Evolutionary conservation across 23 tunicate genomes (phyloP).

Genomic region (Halocynthia roretzi): DNA sequence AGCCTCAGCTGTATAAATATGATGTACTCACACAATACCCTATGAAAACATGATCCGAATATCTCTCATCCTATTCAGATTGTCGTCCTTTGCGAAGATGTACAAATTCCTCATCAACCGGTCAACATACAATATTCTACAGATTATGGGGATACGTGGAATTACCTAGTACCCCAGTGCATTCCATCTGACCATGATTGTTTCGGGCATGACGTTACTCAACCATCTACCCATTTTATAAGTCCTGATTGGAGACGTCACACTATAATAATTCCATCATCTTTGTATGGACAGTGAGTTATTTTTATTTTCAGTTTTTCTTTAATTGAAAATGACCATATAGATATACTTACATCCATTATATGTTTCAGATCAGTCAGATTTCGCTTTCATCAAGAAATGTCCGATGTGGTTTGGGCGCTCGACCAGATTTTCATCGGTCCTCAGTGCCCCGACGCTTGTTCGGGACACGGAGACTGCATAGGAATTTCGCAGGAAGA

Average conservation of each 20-base stretch:
- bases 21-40: not conserved
- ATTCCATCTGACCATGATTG: conserved; percentile 62
- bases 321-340: not conserved
- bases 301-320: not conserved
- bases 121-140: conserved; percentile 76
- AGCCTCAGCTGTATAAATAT: conserved; percentile 3
- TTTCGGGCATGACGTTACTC: conserved; percentile 60
- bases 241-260: conserved; percentile 63
- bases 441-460: conserved; percentile 72
- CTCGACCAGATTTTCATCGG: conserved; percentile 70
- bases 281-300: conserved; percentile 45
- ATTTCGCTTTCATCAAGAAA: conserved; percentile 60
- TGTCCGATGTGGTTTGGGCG: conserved; percentile 81
- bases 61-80: conserved; percentile 30
- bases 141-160: conserved; percentile 85
- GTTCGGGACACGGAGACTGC: conserved; percentile 83
- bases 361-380: conserved; percentile 45
- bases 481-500: conserved; percentile 7
- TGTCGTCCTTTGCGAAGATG: conserved; percentile 62
- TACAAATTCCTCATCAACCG: conserved; percentile 56
- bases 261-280: conserved; percentile 40
- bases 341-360: not conserved
- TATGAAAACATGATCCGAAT: not conserved
- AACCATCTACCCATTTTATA: conserved; percentile 73
- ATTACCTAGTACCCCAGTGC: conserved; percentile 70